phyloP scores from a whole-genome alignment of 2,113 vertebrate genomes.

The Oreotrochilus melanogaster region DNA sequence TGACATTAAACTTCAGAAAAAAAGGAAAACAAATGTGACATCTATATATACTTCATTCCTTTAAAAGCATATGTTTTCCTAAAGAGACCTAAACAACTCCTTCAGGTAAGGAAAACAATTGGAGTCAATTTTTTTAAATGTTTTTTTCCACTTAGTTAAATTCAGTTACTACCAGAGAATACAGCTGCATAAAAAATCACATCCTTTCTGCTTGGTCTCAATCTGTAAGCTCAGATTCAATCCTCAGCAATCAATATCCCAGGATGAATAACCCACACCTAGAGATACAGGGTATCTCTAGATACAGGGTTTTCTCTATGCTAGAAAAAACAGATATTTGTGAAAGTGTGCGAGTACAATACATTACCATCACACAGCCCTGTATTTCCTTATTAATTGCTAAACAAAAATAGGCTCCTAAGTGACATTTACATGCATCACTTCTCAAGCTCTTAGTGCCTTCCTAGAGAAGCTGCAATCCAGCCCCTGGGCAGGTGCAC shows the following conservation, averaged over 20 bases:
- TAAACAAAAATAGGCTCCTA: background rate
- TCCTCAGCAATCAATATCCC: background rate
- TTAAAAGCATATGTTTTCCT: background rate
- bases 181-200: background rate
- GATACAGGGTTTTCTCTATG: too few relatives aligned
- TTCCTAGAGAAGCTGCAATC: background rate
- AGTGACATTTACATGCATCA: background rate
- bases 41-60: background rate
- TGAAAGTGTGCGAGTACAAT: background rate
- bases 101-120: background rate
- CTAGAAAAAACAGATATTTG: background rate
- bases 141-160: background rate
- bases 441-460: background rate
- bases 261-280: background rate
- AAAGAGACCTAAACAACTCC: background rate
- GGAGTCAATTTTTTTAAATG: fast-evolving
- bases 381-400: background rate
- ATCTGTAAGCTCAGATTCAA: background rate
- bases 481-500: fast-evolving
- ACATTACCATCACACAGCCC: background rate
- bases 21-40: background rate
- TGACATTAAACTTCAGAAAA: background rate
- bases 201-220: background rate
- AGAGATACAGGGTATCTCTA: background rate
- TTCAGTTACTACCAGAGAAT: background rate